phyloP scores from a whole-genome alignment of 2,113 vertebrate species.

The Microcebus jonahi region DNA sequence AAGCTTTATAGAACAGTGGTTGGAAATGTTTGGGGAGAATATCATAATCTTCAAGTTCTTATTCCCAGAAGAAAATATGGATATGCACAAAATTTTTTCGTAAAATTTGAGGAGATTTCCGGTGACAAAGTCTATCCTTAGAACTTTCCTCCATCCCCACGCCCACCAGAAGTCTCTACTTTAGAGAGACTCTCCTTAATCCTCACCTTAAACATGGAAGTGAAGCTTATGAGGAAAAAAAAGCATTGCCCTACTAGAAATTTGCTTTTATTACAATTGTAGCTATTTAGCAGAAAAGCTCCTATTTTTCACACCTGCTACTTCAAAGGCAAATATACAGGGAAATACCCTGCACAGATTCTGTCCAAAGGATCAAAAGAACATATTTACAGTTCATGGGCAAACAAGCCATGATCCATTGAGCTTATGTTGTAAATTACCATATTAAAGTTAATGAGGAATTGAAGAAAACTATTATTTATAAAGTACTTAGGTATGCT shows the following conservation, averaged over 20 bases:
- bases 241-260: background rate
- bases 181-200: background rate
- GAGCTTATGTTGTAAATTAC: slow-evolving; percentile 12
- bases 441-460: slow-evolving; percentile 34
- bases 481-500: slow-evolving; percentile 16
- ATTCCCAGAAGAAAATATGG: background rate
- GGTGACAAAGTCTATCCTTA: background rate
- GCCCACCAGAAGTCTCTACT: background rate
- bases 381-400: slow-evolving; percentile 30
- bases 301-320: slow-evolving; percentile 16
- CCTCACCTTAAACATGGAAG: background rate
- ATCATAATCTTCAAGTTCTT: background rate
- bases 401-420: slow-evolving; percentile 39
- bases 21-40: background rate
- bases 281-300: slow-evolving; percentile 28
- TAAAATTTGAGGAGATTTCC: background rate
- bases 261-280: background rate
- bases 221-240: background rate
- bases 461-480: slow-evolving; percentile 42
- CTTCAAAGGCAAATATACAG: background rate
- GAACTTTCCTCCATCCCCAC: fast-evolving
- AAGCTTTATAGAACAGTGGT: background rate
- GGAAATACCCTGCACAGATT: background rate
- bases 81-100: slow-evolving; percentile 18
- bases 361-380: background rate